phyloP scores from a whole-genome alignment of 2,888 invertebrate genomes.

The Invenusta paracnida region DNA sequence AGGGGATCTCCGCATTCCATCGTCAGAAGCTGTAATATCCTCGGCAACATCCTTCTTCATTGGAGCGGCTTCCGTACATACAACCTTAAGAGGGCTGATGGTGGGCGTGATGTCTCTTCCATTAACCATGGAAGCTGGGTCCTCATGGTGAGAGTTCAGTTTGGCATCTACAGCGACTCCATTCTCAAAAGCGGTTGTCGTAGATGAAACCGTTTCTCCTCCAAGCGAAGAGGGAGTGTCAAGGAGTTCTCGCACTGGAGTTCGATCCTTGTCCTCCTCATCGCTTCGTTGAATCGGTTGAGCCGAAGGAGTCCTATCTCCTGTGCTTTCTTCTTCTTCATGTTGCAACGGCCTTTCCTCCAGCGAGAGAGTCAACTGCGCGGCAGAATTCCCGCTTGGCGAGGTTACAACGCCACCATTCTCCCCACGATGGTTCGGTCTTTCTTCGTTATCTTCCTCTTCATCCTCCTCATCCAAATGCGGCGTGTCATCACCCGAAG shows the following conservation, averaged over 20 bases:
- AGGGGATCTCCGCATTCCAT: background rate
- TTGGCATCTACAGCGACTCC: background rate
- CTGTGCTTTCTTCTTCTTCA: background rate
- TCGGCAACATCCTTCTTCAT: background rate
- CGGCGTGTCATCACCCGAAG: background rate
- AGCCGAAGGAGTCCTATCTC: background rate
- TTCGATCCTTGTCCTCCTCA: background rate
- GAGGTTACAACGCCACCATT: background rate
- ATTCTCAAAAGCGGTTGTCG: background rate
- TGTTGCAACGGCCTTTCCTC: background rate
- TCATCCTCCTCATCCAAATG: constrained; percentile 8
- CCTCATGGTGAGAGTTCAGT: background rate
- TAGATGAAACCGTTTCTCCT: background rate
- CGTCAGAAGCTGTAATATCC: background rate
- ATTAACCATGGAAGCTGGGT: background rate
- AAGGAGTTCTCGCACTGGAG: background rate
- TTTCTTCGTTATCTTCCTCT: background rate
- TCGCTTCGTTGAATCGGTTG: too few species aligned
- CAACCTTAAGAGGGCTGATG: background rate
- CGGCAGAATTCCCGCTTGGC: background rate
- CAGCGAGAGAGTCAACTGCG: background rate
- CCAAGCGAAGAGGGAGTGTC: background rate
- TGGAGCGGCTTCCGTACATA: background rate
- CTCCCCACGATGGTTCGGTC: background rate
- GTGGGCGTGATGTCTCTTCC: background rate